Base-by-base conservation (phyloP, 2,797 vertebrate genomes). In the Sebastes oblongus region DNA sequence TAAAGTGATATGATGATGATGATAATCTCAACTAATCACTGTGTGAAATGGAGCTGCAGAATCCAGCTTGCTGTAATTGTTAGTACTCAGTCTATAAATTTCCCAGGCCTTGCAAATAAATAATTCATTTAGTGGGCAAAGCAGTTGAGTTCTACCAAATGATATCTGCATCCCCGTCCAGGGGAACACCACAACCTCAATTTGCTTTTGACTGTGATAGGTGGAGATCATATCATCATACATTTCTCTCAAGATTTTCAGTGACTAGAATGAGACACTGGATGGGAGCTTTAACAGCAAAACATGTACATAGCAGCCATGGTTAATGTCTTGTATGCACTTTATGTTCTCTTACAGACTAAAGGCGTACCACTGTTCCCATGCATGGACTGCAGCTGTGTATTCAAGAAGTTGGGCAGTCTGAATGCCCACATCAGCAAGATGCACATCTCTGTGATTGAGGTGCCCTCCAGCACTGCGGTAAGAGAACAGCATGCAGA, bases 361-460 rank as follows among this genome's bases (percentile, higher is more conserved):
- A 93, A 95, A 88, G 95, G 95, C 1, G 90, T 93, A 4, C 91
- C 94, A 0, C 88, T 96, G 66, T 96, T 95, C 59, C 95, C 94
- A 0, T 99, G 98, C 90, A 96, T 97, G 91, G 98, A 99, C 90
- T 99, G 98, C 88, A 99, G 98, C 86, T 99, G 98, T 90, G 95
- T 99, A 9, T 99, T 99, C 89, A 99, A 99, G 93, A 99, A 98
- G 82, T 91, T 99, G 66, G 98, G 98, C 71, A 99, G 98, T 86
- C 95, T 99, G 42, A 99, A 99, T 70, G 98, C 98, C 59, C 98
- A 99, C 87, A 99, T 99, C 93, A 99, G 98, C 95, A 99, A 99
- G 95, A 99, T 99, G 98, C 98, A 99, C 88, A 97, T 99, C 76
- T 95, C 96, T 39, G 91, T 96, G 50, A 95, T 96, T 10, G 96